Evolutionary conservation across 2,797 vertebrate genomes (phyloP), one percentile per base, ranked within the genome.

Genomic region (Aphelocoma californica): DNA sequence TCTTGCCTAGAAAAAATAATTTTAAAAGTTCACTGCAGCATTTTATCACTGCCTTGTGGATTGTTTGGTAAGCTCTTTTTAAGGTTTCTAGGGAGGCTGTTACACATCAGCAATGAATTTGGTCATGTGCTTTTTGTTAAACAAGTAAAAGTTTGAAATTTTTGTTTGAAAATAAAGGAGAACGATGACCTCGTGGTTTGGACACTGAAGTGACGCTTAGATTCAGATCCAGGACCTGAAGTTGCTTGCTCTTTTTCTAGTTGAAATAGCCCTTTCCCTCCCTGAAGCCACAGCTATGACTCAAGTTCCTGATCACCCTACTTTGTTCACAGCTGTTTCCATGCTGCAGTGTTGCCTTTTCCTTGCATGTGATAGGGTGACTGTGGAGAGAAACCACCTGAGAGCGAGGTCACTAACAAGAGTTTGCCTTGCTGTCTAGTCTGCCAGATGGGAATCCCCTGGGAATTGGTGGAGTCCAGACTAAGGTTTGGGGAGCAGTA

Each of bases 131-230:
- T 85, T 64, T 64, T 78, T 67, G 48, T 81, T 93, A 57, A 92
- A 70, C 56, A 56, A 74, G 56, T 67, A 28, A 70, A 74, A 84
- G 36, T 42, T 65, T 34, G 31, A 73, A 72, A 83, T 25, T 40
- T 58, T 53, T 69, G 47, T 56, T 92, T 53, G 87, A 81, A 88
- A 93, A 64, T 38, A 61, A 78, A 92, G 61, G 65, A 78, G 60
- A 51, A 88, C 67, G 71, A 57, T 88, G 87, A 86, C 79, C 65
- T 78, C 78, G 69, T 2, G 8, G 79, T 83, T 95, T 95, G 86
- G 82, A 56, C 6, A 6, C 23, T 65, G 62, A 88, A 92, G 38
- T 34, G 34, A 83, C 38, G 38, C 65, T 74, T 64, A 29, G 40
- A 14, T 83, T 83, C 31, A 47, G 32, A 56, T 86, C 62, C 53